These are phyloP conservation scores for Diabrotica undecimpunctata DNA, from an alignment of 1,140 invertebrate genomes.

Conservation along the genomic window DNA sequence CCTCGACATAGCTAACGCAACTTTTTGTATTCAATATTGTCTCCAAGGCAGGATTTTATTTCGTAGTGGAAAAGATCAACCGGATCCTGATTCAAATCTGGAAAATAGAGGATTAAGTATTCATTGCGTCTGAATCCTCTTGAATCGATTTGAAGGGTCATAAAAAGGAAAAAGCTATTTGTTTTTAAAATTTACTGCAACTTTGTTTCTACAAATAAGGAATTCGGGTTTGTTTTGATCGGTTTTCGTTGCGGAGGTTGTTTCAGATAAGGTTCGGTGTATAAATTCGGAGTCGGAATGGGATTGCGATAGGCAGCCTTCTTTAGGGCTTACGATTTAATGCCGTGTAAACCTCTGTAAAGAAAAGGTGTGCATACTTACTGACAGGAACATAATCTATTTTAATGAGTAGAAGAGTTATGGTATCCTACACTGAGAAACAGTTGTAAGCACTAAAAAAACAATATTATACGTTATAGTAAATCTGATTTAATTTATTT, in stretches of 20 bases:
- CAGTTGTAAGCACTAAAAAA: no score
- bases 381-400: no score
- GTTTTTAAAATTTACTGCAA: slow-evolving; percentile 29
- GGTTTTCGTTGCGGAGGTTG: slow-evolving; percentile 6
- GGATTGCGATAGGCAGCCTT: background rate
- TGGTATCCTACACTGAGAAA: no score
- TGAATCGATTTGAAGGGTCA: slow-evolving; percentile 23
- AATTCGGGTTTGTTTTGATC: slow-evolving; percentile 4
- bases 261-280: slow-evolving; percentile 6
- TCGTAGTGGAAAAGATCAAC: slow-evolving; percentile 29
- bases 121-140: slow-evolving; percentile 28
- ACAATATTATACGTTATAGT: no score
- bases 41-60: slow-evolving; percentile 4
- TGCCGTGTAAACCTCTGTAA: no score
- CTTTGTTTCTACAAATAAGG: slow-evolving; percentile 14
- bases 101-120: slow-evolving; percentile 32
- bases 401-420: no score
- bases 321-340: background rate
- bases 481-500: no score
- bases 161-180: slow-evolving; percentile 30
- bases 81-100: slow-evolving; percentile 31
- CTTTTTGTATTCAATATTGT: slow-evolving; percentile 20
- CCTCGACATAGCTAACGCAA: slow-evolving; percentile 3
- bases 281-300: background rate
- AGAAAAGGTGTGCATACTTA: no score